Base-by-base conservation (phyloP, 1,140 invertebrate species). In the Pseudobourletiella spinata region DNA sequence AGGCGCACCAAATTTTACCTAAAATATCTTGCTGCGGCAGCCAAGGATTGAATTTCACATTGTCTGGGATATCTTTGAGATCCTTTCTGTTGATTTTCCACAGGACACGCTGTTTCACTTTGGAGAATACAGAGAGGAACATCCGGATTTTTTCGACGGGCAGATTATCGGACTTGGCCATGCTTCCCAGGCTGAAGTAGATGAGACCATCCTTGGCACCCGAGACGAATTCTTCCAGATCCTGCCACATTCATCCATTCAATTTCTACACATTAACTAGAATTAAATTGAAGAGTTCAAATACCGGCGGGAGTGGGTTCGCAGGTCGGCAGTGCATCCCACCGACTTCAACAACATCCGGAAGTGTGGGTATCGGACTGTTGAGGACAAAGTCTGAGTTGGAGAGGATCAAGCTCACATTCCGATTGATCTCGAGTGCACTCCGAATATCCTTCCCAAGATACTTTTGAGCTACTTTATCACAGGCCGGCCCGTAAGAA, bases 141-240 rank as follows among this genome's bases (percentile, higher is more conserved):
- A 32, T 8, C 28, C 57, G 30, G n/a, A 24, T 50, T 2, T 46
- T 26, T n/a, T 20, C 32, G 3, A 55, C 56, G 18, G 61, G 65
- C 44, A 67, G 61, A n/a, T 29, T 35, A 24, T 55, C 58, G 65
- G 77, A 79, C 70, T 79, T 75, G 65, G 80, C 73, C 70, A 79
- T 80, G 42, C 80, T 81, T n/a, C 82, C 82, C 50, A 84, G 71
- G 57, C 78, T 80, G 66, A 83, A 81, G 66, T 80, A 82, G 67
- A 84, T n/a, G n/a, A n/a, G n/a, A n/a, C n/a, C n/a, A n/a, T n/a
- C n/a, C n/a, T n/a, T n/a, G n/a, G n/a, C n/a, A n/a, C n/a, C n/a
- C n/a, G n/a, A n/a, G n/a, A n/a, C n/a, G n/a, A n/a, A n/a, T n/a
- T n/a, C n/a, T n/a, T 80, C n/a, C 22, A 48, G 26, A 48, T 42